Evolutionary conservation across 2,113 vertebrate species (phyloP), one percentile per base, ranked within the genome.

Genomic region (Chlorocebus sabaeus): DNA sequence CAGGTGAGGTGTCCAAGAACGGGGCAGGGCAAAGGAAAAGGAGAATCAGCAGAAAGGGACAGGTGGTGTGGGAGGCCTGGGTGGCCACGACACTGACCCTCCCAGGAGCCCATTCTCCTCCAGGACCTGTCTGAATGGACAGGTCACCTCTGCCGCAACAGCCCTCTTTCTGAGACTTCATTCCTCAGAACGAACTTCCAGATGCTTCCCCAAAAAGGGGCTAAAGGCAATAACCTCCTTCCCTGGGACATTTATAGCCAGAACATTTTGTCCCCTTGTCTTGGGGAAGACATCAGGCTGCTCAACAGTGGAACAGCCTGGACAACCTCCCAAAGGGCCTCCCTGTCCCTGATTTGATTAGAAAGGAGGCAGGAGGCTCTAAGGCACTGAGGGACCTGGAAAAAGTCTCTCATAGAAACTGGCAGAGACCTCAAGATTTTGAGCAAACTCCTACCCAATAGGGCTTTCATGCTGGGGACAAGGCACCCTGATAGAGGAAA

Each of bases 1-100:
- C 45, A 72, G 81, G 52, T 10, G 38, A 92, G 84, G 43, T 11
- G 32, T 9, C 16, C 3, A 16, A 76, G 72, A 35, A 64, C 13
- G 18, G 11, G 1, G 11, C 3, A 27, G 59, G 12, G 8, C 25
- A 2, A 64, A 48, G 43, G 55, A 67, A 35, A 27, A 2, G 0
- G 32, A 61, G n/a, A 25, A n/a, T 11, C 17, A 5, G 40, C 32
- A 25, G 68, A 27, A 43, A 80, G 79, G 13, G 30, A 20, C n/a
- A 45, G 9, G 8, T 4, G 27, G 43, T 9, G 1, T 18, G 8
- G 55, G 73, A 50, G 88, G 3, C n/a, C 14, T 0, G 7, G 18
- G 23, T 7, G 7, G 38, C 3, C 35, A 87, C 0, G 8, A 7
- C 1, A 1, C 0, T 81, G 25, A n/a, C 59, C 45, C 8, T 18